phyloP scores from a whole-genome alignment of 2,888 invertebrate genomes.

The Calliscelio sp. region DNA sequence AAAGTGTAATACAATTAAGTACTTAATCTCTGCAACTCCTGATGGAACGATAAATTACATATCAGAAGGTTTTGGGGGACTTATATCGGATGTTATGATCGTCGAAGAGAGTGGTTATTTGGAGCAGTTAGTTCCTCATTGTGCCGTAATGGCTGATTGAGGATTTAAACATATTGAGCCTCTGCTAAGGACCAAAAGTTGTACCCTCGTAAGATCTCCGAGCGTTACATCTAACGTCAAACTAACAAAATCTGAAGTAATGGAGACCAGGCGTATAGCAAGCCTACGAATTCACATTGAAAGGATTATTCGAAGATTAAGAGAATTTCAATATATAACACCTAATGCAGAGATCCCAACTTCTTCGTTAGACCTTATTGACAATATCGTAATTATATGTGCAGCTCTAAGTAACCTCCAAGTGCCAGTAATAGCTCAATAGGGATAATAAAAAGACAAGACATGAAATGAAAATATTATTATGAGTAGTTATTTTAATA shows the following conservation, averaged over 20 bases:
- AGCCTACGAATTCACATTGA: constrained; percentile 74
- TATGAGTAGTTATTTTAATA: too few relatives aligned
- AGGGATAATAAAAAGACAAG: not conserved
- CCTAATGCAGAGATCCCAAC: constrained; percentile 62
- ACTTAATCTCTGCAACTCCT: constrained; percentile 76
- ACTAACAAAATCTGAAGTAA: constrained; percentile 34
- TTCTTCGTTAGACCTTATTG: constrained; percentile 29
- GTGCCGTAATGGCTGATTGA: constrained; percentile 69
- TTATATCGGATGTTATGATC: constrained; percentile 30
- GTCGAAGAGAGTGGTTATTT: constrained; percentile 61
- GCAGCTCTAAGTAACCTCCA: constrained; percentile 53
- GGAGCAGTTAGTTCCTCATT: constrained; percentile 25
- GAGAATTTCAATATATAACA: constrained; percentile 72
- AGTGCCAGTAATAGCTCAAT: constrained; percentile 21
- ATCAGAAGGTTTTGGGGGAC: constrained; percentile 46
- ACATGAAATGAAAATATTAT: too few relatives aligned
- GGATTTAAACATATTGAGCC: constrained; percentile 71
- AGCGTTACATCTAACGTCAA: constrained; percentile 47
- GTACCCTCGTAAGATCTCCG: constrained; percentile 63
- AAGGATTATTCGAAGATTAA: constrained; percentile 73
- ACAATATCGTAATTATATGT: constrained; percentile 38
- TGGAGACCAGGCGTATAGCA: constrained; percentile 72
- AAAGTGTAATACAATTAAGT: constrained; percentile 80
- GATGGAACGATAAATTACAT: constrained; percentile 69
- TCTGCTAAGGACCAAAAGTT: constrained; percentile 45